phyloP scores from a whole-genome alignment of 2,113 vertebrate genomes.

The Apodemus sylvaticus region DNA sequence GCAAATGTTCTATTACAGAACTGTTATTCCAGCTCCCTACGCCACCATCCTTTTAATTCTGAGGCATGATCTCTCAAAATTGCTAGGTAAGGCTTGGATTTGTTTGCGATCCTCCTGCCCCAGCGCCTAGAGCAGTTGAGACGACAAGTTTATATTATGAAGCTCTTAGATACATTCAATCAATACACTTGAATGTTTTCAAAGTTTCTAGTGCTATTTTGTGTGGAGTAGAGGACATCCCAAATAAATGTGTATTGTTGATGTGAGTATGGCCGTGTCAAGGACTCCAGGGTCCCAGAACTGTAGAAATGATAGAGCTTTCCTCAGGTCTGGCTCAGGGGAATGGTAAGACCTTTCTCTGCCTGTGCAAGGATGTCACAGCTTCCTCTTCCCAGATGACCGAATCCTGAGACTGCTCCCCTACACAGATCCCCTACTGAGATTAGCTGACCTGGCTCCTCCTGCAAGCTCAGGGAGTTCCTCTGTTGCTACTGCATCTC shows the following conservation, averaged over 20 bases:
- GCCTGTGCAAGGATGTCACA: not conserved
- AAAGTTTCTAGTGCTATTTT: not conserved
- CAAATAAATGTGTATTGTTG: not conserved
- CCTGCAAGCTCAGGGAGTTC: not conserved
- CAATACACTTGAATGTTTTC: not conserved
- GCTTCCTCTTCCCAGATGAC: not conserved
- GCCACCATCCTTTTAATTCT: not conserved
- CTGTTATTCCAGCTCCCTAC: not conserved
- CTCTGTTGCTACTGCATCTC: not conserved
- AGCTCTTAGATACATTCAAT: not conserved
- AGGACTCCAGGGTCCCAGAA: not conserved
- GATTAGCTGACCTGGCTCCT: not conserved
- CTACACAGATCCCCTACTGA: not conserved
- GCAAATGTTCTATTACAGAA: not conserved
- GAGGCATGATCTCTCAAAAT: not conserved
- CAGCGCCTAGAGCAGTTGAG: not conserved
- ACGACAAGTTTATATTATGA: no score
- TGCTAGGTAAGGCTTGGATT: not conserved
- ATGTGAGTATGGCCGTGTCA: not conserved
- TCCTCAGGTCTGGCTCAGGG: not conserved
- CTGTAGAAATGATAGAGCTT: not conserved
- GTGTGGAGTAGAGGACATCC: not conserved
- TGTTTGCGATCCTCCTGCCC: not conserved
- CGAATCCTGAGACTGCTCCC: not conserved
- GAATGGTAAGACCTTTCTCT: not conserved